Base-by-base conservation (phyloP, 1,140 invertebrate species). In the Caenorhabditis latens region DNA sequence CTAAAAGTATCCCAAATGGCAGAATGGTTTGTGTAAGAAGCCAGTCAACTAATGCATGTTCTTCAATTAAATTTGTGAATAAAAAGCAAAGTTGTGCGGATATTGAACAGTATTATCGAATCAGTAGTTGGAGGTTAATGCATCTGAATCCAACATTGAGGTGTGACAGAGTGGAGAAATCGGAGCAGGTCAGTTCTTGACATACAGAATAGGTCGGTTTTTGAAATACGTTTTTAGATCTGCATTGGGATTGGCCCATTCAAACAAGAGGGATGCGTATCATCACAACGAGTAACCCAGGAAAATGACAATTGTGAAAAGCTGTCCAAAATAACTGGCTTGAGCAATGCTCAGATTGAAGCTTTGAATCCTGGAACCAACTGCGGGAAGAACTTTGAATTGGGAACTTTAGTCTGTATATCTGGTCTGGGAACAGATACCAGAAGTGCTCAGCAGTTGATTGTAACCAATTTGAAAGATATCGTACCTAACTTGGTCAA, bases 221-320 rank as follows among this genome's bases (percentile, higher is more conserved):
- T 79, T n/a, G n/a, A n/a, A n/a, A n/a, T n/a, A n/a, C n/a, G n/a
- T n/a, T n/a, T n/a, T 82, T 16, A 82, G 48, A 50, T 82, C 48
- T 82, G 75, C n/a, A 14, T 82, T 82, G 75, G 75, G 21, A 82
- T 6, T 14, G 75, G 75, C 11, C 75, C 53, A 4, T 82, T 82
- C 75, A 16, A 16, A 21, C 75, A 50, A 53, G 46, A 21, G 16
- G 0, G 24, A 50, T 82, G 75, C 16, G 21, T 82, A 3, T 57
- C 48, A 1, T 50, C 75, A 0, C 53, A 53, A 53, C 75, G 75
- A 32, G 53, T 82, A 46, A 57, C 75, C 5, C 48, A 46, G 6
- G 75, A 82, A 53, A 82, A 82, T 21, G 75, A 82, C 24, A 53
- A 50, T 53, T 82, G 75, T 40, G 46, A 50, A 1, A 82, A 50